Evolutionary conservation across 2,113 vertebrate genomes (phyloP).

Genomic region (Oenanthe melanoleuca): DNA sequence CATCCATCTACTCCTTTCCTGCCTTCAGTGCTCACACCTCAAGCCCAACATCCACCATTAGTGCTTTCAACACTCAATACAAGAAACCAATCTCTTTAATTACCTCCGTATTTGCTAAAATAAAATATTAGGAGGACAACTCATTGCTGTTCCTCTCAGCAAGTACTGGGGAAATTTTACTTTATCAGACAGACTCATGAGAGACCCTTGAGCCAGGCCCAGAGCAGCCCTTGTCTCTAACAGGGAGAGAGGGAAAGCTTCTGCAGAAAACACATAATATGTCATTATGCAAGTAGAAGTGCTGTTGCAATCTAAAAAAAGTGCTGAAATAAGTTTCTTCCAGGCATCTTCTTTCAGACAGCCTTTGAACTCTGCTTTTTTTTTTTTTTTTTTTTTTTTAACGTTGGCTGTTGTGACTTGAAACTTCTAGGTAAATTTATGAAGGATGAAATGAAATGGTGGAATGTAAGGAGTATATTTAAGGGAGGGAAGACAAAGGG

Average conservation of each 20-base stretch:
- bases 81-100: neutral
- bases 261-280: neutral
- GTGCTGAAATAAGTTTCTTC: conserved; percentile 29
- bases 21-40: neutral
- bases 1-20: neutral
- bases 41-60: neutral
- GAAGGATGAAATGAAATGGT: neutral
- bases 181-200: neutral
- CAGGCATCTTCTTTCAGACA: neutral
- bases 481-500: neutral
- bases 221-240: neutral
- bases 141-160: neutral
- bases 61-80: neutral
- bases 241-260: neutral
- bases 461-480: neutral
- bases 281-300: neutral
- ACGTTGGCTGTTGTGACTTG: rapidly evolving
- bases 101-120: neutral
- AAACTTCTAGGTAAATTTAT: neutral
- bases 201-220: neutral
- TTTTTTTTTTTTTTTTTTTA: too few relatives aligned
- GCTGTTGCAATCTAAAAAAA: conserved; percentile 34
- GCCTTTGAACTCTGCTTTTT: neutral
- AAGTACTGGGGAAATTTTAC: neutral
- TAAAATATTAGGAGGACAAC: neutral